Evolutionary conservation across 2,797 vertebrate species (phyloP).

Genomic region (Neostethus bicornis): DNA sequence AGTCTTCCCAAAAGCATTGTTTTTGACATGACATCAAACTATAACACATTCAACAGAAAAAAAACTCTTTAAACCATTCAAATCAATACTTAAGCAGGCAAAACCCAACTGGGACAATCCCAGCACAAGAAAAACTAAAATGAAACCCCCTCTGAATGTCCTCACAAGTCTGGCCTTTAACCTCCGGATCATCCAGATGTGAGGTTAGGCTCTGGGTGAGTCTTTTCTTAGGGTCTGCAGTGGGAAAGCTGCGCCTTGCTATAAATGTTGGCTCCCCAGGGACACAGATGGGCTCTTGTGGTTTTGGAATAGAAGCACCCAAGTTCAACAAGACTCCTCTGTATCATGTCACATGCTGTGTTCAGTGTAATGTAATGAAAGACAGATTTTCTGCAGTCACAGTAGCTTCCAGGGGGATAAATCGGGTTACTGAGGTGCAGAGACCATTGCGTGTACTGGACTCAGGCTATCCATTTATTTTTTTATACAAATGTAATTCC

Average conservation of each 20-base stretch:
- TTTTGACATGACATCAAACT: neutral
- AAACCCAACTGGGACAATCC: constrained; percentile 35
- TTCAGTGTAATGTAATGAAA: constrained; percentile 59
- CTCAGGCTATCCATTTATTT: constrained; percentile 70
- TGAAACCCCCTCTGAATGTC: constrained; percentile 41
- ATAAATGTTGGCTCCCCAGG: constrained; percentile 52
- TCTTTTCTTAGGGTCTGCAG: constrained; percentile 63
- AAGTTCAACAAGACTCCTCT: constrained; percentile 62
- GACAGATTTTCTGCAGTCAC: constrained; percentile 55
- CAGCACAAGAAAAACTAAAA: constrained; percentile 42
- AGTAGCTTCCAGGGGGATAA: constrained; percentile 57
- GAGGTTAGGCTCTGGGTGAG: constrained; percentile 56
- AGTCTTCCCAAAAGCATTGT: neutral
- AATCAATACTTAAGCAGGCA: constrained; percentile 10
- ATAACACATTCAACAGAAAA: neutral
- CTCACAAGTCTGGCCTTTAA: constrained; percentile 46
- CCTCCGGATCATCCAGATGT: constrained; percentile 75
- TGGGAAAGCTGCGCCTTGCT: constrained; percentile 68
- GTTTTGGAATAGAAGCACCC: constrained; percentile 50
- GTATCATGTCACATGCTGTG: constrained; percentile 56
- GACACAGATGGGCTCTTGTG: constrained; percentile 67
- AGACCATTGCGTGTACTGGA: constrained; percentile 50
- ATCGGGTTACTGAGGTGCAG: constrained; percentile 59
- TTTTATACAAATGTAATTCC: constrained; percentile 50
- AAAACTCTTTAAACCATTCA: neutral